Conservation (phyloP, 23 tunicate species). For the Pegea sp. region DNA sequence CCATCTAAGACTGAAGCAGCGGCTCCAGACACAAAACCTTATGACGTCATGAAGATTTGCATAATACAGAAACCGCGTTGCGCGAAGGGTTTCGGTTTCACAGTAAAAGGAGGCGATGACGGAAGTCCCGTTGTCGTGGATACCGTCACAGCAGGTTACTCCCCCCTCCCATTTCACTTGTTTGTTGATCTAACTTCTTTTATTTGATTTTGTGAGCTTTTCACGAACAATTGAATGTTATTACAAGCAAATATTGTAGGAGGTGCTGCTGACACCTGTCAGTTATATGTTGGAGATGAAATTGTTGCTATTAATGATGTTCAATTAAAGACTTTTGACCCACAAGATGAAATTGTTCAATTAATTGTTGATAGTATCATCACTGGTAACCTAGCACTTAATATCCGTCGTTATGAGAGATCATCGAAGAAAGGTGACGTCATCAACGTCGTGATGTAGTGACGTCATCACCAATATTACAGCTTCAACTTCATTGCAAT, state of each 20-base stretch:
- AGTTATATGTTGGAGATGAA: constrained; percentile 75
- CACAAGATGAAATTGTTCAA: constrained; percentile 75
- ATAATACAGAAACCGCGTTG: constrained; percentile 77
- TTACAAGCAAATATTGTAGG: constrained; percentile 17
- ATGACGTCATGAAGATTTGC: constrained; percentile 83
- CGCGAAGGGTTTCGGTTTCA: constrained; percentile 87
- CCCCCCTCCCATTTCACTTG: too few relatives aligned
- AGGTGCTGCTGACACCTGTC: constrained; percentile 86
- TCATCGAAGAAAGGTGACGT: constrained; percentile 50
- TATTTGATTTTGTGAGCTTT: not conserved
- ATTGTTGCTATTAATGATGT: constrained; percentile 79
- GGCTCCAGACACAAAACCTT: too few relatives aligned
- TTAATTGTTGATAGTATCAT: constrained; percentile 77
- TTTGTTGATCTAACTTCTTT: too few relatives aligned
- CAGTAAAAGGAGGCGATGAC: constrained; percentile 87
- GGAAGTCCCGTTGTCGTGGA: constrained; percentile 76
- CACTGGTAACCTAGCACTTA: constrained; percentile 67
- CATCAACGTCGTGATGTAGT: not conserved
- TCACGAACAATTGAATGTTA: too few relatives aligned
- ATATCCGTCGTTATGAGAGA: constrained; percentile 28
- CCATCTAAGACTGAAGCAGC: too few relatives aligned
- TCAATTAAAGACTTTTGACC: constrained; percentile 20
- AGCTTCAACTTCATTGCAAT: constrained; percentile 33
- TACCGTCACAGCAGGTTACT: too few relatives aligned
- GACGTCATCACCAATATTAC: too few relatives aligned